These are phyloP conservation scores for Venturia canescens DNA, from an alignment of 1,140 invertebrate species.

Conservation along the genomic window DNA sequence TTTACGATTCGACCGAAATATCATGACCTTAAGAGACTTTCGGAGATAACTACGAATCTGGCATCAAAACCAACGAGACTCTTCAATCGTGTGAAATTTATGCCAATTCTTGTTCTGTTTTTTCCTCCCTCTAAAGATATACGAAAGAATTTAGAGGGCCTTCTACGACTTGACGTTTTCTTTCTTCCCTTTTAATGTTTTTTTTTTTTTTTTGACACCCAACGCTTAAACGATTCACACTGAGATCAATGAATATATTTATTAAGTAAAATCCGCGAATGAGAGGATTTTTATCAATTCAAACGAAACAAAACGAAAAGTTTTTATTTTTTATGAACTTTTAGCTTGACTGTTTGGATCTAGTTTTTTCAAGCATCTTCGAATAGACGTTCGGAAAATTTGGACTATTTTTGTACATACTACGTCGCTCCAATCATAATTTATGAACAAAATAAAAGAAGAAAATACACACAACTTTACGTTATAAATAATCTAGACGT, in stretches of 20 bases:
- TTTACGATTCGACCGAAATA: no score
- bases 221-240: background rate
- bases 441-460: background rate
- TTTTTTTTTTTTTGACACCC: background rate
- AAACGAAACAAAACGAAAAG: background rate
- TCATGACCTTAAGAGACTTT: no score
- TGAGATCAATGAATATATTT: constrained; percentile 28
- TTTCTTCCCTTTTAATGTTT: background rate
- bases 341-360: background rate
- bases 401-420: background rate
- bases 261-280: constrained; percentile 38
- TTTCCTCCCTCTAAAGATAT: no score
- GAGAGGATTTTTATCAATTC: background rate
- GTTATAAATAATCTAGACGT: no score
- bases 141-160: no score
- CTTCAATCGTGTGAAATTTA: no score
- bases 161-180: background rate
- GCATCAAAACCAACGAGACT: no score
- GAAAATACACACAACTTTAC: background rate
- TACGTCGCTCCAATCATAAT: background rate
- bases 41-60: no score
- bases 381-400: background rate
- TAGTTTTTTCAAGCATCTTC: background rate
- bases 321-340: background rate
- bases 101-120: no score